phyloP scores from a whole-genome alignment of 2,113 vertebrate genomes.

The Poeciliopsis turrubarensis region DNA sequence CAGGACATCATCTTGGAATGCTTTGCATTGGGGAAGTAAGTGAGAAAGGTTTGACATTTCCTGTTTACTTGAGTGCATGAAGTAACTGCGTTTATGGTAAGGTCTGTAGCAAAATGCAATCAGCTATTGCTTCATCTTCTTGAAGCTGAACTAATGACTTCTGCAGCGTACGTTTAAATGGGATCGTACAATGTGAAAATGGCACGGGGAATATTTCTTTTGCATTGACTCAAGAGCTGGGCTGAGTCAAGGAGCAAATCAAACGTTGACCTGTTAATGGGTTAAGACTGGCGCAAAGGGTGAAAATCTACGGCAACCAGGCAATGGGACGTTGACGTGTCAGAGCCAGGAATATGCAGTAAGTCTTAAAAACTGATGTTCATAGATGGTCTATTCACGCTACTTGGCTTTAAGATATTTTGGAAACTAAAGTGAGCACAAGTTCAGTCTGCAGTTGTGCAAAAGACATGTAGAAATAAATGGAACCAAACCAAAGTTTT shows the following conservation, averaged over 20 bases:
- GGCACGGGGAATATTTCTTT: background rate
- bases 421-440: background rate
- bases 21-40: conserved; percentile 98
- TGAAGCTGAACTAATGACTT: background rate
- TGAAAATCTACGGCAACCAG: background rate
- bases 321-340: background rate
- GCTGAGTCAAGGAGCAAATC: no score
- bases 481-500: background rate
- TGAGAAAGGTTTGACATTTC: conserved; percentile 40
- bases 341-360: background rate
- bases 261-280: background rate
- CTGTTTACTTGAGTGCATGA: background rate
- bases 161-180: background rate
- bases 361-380: background rate
- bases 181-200: background rate
- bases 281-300: background rate
- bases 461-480: background rate
- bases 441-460: background rate
- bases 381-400: background rate
- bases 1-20: conserved; percentile 96
- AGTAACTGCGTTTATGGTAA: background rate
- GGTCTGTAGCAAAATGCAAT: background rate
- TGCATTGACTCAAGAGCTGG: background rate
- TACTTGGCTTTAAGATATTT: background rate
- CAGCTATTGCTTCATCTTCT: background rate